These are phyloP conservation scores for Vesta saturnalis DNA, from an alignment of 2,888 invertebrate species.

Conservation along the genomic window DNA sequence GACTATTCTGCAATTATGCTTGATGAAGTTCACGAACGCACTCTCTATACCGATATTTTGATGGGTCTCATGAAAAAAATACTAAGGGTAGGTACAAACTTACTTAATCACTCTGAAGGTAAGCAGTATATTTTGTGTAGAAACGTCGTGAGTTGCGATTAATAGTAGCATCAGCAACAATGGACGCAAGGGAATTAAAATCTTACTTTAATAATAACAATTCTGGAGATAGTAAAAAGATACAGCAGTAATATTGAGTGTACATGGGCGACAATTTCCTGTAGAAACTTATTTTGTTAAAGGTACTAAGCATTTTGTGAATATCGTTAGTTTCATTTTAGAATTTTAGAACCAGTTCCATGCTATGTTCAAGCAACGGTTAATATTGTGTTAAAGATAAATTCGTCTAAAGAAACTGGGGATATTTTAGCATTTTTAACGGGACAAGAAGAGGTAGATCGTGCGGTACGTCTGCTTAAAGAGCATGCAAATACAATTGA, in stretches of 20 bases:
- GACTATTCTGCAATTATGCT: slow-evolving; percentile 89
- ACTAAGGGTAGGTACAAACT: slow-evolving; percentile 68
- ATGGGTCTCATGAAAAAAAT: slow-evolving; percentile 96
- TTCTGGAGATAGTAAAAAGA: slow-evolving; percentile 65
- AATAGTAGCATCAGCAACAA: slow-evolving; percentile 94
- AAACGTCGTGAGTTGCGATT: slow-evolving; percentile 84
- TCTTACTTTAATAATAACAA: slow-evolving; percentile 77
- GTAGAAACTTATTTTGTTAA: slow-evolving; percentile 85
- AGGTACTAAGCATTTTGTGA: slow-evolving; percentile 62
- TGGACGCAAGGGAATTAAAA: slow-evolving; percentile 88
- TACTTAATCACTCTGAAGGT: neutral
- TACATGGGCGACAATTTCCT: slow-evolving; percentile 89
- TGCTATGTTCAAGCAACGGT: slow-evolving; percentile 90
- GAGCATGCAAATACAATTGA: slow-evolving; percentile 69
- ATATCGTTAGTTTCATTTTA: slow-evolving; percentile 49
- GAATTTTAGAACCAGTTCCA: slow-evolving; percentile 78
- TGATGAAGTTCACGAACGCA: slow-evolving; percentile 96
- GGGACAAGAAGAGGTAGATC: slow-evolving; percentile 92
- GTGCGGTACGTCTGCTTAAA: slow-evolving; percentile 73
- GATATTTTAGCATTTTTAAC: slow-evolving; percentile 94
- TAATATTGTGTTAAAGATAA: slow-evolving; percentile 90
- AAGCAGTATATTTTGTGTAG: slow-evolving; percentile 54
- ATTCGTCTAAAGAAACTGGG: slow-evolving; percentile 82
- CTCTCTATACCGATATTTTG: slow-evolving; percentile 90
- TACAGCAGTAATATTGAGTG: slow-evolving; percentile 83